These are phyloP conservation scores for Myripristis jacobus DNA, from an alignment of 2,797 vertebrate species.

Conservation along the genomic window DNA sequence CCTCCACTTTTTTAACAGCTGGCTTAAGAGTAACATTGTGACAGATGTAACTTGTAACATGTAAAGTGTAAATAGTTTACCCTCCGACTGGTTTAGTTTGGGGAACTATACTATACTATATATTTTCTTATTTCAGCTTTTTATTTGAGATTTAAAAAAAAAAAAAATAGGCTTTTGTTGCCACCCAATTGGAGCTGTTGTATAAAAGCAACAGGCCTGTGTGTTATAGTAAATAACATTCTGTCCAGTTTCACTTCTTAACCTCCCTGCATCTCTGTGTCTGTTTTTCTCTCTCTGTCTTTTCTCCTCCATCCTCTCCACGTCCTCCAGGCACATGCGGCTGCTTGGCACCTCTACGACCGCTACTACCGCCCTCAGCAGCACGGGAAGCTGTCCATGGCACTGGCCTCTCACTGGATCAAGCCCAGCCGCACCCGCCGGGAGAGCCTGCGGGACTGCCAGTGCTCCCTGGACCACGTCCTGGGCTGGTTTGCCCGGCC, in stretches of 20 bases:
- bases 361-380: conserved; percentile 88
- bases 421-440: conserved; percentile 87
- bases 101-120: too few species aligned
- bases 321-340: conserved; percentile 89
- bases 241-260: neutral
- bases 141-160: too few species aligned
- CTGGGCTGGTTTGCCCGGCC: conserved; percentile 97
- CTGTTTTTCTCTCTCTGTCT: neutral
- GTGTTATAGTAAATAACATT: too few species aligned
- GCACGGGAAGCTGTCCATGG: conserved; percentile 91
- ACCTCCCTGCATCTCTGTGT: neutral
- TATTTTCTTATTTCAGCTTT: too few species aligned
- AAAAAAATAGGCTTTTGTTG: too few species aligned
- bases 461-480: conserved; percentile 94
- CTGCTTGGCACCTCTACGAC: conserved; percentile 94
- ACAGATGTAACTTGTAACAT: too few species aligned
- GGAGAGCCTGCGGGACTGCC: conserved; percentile 87
- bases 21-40: too few species aligned
- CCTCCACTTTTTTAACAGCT: too few species aligned
- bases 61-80: too few species aligned
- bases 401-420: conserved; percentile 96
- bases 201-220: too few species aligned
- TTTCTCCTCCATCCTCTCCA: neutral
- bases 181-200: too few species aligned
- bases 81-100: too few species aligned